These are phyloP conservation scores for Ctenicera cuprea DNA, from an alignment of 2,888 invertebrate genomes.

Conservation along the genomic window DNA sequence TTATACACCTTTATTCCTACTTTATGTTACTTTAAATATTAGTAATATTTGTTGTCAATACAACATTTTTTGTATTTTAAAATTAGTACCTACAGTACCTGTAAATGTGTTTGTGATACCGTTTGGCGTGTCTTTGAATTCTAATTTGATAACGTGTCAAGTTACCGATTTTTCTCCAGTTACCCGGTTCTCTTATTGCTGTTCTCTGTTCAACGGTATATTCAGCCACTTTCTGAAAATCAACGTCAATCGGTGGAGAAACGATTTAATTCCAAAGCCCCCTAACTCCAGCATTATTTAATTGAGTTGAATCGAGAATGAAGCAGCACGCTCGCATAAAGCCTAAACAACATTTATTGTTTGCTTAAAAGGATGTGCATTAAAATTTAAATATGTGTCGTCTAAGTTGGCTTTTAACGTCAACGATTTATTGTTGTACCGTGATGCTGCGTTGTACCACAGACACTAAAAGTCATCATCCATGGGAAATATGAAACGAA, in stretches of 20 bases:
- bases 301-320: constrained; percentile 20
- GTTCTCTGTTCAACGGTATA: too few relatives aligned
- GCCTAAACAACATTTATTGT: constrained; percentile 27
- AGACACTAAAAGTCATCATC: constrained; percentile 12
- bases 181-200: too few relatives aligned
- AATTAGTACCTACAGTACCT: too few relatives aligned
- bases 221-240: constrained; percentile 22
- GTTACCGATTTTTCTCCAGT: too few relatives aligned
- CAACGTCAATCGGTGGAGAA: constrained; percentile 16
- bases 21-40: too few relatives aligned
- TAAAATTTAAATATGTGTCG: constrained; percentile 30
- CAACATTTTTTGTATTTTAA: too few relatives aligned
- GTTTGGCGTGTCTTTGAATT: too few relatives aligned
- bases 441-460: not conserved
- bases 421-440: constrained; percentile 7
- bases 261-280: constrained; percentile 21
- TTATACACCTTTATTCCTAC: too few relatives aligned
- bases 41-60: too few relatives aligned
- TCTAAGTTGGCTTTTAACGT: constrained; percentile 18
- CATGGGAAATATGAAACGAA: not conserved
- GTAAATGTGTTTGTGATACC: too few relatives aligned
- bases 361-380: constrained; percentile 25
- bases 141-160: too few relatives aligned
- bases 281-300: constrained; percentile 20
- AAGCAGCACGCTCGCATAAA: constrained; percentile 19